A percentile compares a stretch with the other conserved stretches of the same genome.
Evolutionary conservation across 2,888 invertebrate species (phyloP).

Genomic region (Drosophila austrosaltans): DNA sequence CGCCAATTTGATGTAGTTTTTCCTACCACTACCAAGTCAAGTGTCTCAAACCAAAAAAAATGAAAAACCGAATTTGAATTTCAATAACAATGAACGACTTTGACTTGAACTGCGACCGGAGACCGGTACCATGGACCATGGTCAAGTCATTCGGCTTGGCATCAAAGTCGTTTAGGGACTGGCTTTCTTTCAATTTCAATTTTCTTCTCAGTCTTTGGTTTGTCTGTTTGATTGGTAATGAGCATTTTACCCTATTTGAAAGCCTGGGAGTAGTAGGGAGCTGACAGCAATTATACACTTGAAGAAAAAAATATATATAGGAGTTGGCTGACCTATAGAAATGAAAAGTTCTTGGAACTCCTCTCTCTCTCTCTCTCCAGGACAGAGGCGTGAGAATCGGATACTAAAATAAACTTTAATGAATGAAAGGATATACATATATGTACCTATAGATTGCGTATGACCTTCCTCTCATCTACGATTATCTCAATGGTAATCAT

Average conservation of each 20-base stretch:
- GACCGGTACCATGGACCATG: slow-evolving; percentile 10
- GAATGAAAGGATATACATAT: slow-evolving; percentile 8
- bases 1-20: slow-evolving; percentile 79
- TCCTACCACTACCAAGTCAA: slow-evolving; percentile 38
- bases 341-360: slow-evolving; percentile 69
- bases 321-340: slow-evolving; percentile 54
- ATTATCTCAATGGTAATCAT: slow-evolving; percentile 55
- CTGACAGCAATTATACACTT: slow-evolving; percentile 78
- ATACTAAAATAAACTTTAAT: neutral
- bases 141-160: slow-evolving; percentile 57
- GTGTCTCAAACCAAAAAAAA: slow-evolving; percentile 25
- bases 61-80: slow-evolving; percentile 42
- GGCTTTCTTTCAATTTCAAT: slow-evolving; percentile 43
- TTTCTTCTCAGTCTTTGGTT: slow-evolving; percentile 22
- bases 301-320: slow-evolving; percentile 32
- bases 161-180: slow-evolving; percentile 65
- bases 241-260: slow-evolving; percentile 36
- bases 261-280: slow-evolving; percentile 18
- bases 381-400: slow-evolving; percentile 58
- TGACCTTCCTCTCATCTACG: slow-evolving; percentile 9
- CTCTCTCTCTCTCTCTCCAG: slow-evolving; percentile 14
- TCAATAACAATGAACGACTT: slow-evolving; percentile 73
- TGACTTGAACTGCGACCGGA: slow-evolving; percentile 20
- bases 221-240: slow-evolving; percentile 66
- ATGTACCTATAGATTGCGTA: too few relatives aligned